A percentile compares a stretch with the other conserved stretches of the same genome.
phyloP scores from a whole-genome alignment of 37 sponge, comb jelly and placozoan genomes.

The Aphrocallistes beatrix region DNA sequence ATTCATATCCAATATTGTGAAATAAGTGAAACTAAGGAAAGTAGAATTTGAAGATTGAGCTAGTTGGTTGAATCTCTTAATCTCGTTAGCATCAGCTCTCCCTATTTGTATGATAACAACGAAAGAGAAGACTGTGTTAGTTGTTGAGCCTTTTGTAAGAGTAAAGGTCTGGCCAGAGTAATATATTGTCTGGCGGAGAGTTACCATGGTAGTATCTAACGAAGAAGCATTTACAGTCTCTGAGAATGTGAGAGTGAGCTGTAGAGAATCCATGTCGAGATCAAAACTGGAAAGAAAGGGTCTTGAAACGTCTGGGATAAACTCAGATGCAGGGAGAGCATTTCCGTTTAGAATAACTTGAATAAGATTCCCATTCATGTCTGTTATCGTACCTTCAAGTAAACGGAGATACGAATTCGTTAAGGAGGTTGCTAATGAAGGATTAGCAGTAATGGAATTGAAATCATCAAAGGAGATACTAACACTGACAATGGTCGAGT shows the following conservation, averaged over 20 bases:
- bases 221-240: conserved; percentile 58
- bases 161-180: conserved; percentile 29
- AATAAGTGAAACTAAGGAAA: conserved; percentile 31
- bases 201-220: conserved; percentile 22
- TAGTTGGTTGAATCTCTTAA: conserved; percentile 50
- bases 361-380: conserved; percentile 59
- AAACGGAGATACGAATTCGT: conserved; percentile 53
- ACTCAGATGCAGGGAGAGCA: conserved; percentile 23
- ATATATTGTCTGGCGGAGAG: conserved; percentile 41
- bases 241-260: conserved; percentile 55
- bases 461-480: conserved; percentile 29
- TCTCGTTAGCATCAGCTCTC: conserved; percentile 51
- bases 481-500: conserved; percentile 26
- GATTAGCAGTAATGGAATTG: conserved; percentile 45
- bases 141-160: conserved; percentile 23
- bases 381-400: conserved; percentile 31
- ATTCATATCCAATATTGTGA: conserved; percentile 73
- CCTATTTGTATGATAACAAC: conserved; percentile 32
- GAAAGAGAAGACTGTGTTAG: conserved; percentile 29
- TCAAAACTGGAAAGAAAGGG: conserved; percentile 46
- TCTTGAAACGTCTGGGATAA: conserved; percentile 35
- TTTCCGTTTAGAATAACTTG: conserved; percentile 22
- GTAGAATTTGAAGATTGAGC: conserved; percentile 31
- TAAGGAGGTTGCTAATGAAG: conserved; percentile 45
- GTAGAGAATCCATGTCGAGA: conserved; percentile 53